A percentile compares a stretch with the other conserved stretches of the same genome.
phyloP scores from a whole-genome alignment of 2,888 invertebrate genomes.

The Meiosimyza decipiens region DNA sequence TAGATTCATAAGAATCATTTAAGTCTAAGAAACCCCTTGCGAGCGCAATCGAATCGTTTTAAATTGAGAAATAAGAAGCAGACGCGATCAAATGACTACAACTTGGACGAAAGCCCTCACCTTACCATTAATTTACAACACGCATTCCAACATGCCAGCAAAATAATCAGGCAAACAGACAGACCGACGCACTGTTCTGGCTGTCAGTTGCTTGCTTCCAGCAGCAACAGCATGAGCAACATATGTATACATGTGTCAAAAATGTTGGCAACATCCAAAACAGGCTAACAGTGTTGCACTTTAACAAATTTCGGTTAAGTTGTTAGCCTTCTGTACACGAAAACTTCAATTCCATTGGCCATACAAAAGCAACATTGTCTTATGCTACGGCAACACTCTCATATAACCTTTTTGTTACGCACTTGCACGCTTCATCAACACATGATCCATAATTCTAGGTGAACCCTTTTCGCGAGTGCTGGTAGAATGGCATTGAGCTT shows the following conservation, averaged over 20 bases:
- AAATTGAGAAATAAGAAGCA: slow-evolving; percentile 34
- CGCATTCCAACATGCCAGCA: slow-evolving; percentile 29
- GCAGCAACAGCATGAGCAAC: slow-evolving; percentile 1
- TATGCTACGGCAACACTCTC: too few relatives aligned
- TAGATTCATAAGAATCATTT: background rate
- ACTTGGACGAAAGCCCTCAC: too few relatives aligned
- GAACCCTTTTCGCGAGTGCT: background rate
- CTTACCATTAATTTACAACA: background rate
- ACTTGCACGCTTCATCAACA: slow-evolving; percentile 32
- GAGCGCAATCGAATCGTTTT: slow-evolving; percentile 22
- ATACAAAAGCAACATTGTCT: slow-evolving; percentile 14
- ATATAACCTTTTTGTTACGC: slow-evolving; percentile 25
- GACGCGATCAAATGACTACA: too few relatives aligned
- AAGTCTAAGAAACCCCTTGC: slow-evolving; percentile 23
- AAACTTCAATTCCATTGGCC: too few relatives aligned
- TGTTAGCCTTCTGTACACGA: background rate
- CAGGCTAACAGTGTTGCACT: background rate
- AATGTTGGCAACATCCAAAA: slow-evolving; percentile 21
- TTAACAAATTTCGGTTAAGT: slow-evolving; percentile 1
- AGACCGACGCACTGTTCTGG: slow-evolving; percentile 9
- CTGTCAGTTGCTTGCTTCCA: slow-evolving; percentile 6
- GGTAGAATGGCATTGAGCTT: too few relatives aligned
- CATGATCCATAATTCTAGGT: slow-evolving; percentile 13
- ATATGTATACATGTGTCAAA: slow-evolving; percentile 37
- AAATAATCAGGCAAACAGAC: slow-evolving; percentile 13